Base-by-base conservation (phyloP, 2,113 vertebrate genomes). In the Strix aluco region DNA sequence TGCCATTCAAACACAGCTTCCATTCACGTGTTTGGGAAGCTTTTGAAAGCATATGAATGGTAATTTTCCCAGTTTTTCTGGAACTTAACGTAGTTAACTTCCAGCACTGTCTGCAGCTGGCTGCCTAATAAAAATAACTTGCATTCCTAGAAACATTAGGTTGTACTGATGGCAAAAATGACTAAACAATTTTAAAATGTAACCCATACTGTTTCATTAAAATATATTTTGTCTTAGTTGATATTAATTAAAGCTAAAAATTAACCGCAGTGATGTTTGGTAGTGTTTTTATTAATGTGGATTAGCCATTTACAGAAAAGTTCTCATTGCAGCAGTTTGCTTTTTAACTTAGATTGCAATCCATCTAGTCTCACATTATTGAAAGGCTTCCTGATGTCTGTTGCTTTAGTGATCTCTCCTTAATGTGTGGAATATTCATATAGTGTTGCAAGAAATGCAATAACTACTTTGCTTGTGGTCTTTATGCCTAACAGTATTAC, bases 41-140 rank as follows among this genome's bases (percentile, higher is more conserved):
- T 78, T 89, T 88, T 77, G 90, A 94, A 95, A 80, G 49, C 47
- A 40, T 81, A 57, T 74, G 83, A 92, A 88, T 86, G 49, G 47
- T 93, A 81, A 74, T 91, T 97, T 94, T 84, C 70, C 40, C 46
- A 49, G 62, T 83, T 95, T 88, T 93, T 89, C 77, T 92, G 92
- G 61, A 93, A 92, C 63, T 94, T 89, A 29, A 55, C 4, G 0
- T 85, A 57, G 69, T 94, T 92, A 58, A 83, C 38, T 83, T 94
- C 49, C 83, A 92, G 65, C 57, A 71, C 20, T 63, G n/a, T 63
- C 69, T 92, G 92, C 83, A 91, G 72, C 83, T 95, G 72, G 38
- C 77, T 93, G 85, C 75, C 69, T 95, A 47, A 62, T 93, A 95
- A 96, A 96, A 96, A 92, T 95, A 46, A 84, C 83, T 92, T 91